Percentiles rank a stretch among this genome's conserved stretches.
Conservation (phyloP, 2,113 vertebrate genomes). For the Tetrao urogallus region DNA sequence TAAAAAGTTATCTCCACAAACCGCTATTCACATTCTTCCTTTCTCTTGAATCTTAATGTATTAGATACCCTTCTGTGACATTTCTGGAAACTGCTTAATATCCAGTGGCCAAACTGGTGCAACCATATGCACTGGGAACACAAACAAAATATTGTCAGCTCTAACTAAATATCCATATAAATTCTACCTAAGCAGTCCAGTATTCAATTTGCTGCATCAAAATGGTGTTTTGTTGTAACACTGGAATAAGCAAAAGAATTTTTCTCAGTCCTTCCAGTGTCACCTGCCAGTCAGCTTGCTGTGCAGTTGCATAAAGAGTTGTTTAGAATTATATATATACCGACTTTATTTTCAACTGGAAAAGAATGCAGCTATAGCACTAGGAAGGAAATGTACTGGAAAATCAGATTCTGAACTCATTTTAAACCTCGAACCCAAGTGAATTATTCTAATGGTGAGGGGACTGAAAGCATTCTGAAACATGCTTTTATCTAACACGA, state of each 20-base stretch:
- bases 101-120: background rate
- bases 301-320: background rate
- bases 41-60: background rate
- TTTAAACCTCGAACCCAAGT: background rate
- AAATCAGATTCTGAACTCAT: background rate
- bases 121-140: fast-evolving
- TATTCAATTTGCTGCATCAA: background rate
- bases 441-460: background rate
- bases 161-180: background rate
- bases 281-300: background rate
- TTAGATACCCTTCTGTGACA: background rate
- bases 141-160: background rate
- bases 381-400: background rate
- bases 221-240: background rate
- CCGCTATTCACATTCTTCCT: background rate
- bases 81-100: background rate
- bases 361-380: background rate
- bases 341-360: background rate
- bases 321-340: background rate
- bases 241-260: background rate
- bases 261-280: background rate
- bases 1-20: background rate
- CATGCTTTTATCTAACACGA: background rate
- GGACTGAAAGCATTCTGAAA: background rate
- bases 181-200: background rate